These are phyloP conservation scores for Vultur gryphus DNA, from an alignment of 2,797 vertebrate species.

Conservation along the genomic window DNA sequence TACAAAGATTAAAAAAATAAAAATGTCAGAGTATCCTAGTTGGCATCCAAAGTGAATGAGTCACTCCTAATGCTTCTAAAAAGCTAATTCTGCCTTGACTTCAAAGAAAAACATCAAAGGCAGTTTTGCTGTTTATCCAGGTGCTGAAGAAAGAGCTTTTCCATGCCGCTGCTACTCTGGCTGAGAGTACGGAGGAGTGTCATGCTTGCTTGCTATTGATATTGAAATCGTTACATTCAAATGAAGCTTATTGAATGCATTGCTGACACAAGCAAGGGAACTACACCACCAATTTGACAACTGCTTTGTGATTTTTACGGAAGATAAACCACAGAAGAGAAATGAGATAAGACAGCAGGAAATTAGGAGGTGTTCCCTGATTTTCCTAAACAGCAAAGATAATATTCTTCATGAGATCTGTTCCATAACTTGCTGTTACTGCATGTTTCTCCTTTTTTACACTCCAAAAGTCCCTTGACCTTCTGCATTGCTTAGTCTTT, in stretches of 20 bases:
- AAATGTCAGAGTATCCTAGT: background rate
- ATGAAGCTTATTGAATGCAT: background rate
- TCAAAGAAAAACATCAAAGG: conserved; percentile 43
- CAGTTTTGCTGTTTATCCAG: background rate
- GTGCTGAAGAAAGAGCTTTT: conserved; percentile 32
- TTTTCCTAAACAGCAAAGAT: background rate
- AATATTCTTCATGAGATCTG: background rate
- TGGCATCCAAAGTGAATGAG: background rate
- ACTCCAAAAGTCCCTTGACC: background rate
- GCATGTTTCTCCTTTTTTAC: background rate
- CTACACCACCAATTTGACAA: background rate
- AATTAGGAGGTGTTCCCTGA: background rate
- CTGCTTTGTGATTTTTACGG: background rate
- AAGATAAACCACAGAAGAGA: background rate
- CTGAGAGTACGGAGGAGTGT: background rate
- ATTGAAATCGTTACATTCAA: background rate
- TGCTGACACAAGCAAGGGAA: conserved; percentile 17
- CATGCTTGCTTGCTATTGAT: background rate
- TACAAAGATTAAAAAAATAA: background rate
- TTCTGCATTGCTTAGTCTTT: background rate
- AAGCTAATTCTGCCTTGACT: conserved; percentile 4
- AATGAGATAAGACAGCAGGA: background rate
- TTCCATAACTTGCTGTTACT: background rate
- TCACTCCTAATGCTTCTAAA: background rate
- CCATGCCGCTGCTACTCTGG: background rate